phyloP scores from a whole-genome alignment of 2,113 vertebrate species.

The Phalacrocorax aristotelis region DNA sequence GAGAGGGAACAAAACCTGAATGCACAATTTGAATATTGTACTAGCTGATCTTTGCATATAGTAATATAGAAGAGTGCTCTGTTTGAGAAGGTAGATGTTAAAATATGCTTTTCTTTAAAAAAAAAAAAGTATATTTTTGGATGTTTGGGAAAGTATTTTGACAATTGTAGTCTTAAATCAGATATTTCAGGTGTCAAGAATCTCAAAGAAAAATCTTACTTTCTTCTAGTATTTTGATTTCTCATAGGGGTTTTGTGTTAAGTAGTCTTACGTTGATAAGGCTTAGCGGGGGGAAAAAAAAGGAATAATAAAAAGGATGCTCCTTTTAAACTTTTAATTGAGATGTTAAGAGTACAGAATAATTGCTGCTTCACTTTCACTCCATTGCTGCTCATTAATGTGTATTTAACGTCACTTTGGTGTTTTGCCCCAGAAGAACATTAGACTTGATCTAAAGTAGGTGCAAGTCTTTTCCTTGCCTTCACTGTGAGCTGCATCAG shows the following conservation, averaged over 20 bases:
- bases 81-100: background rate
- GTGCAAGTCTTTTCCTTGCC: background rate
- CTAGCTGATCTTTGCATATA: background rate
- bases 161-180: background rate
- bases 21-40: background rate
- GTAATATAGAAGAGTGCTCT: background rate
- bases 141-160: constrained; percentile 47
- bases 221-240: constrained; percentile 4
- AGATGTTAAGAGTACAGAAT: background rate
- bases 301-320: background rate
- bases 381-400: constrained; percentile 18
- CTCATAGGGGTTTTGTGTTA: background rate
- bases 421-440: background rate
- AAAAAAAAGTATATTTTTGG: constrained; percentile 57
- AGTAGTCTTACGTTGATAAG: background rate
- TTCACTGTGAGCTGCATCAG: background rate
- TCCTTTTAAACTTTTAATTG: background rate
- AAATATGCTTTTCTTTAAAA: constrained; percentile 11
- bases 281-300: background rate
- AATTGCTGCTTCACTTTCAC: constrained; percentile 29
- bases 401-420: background rate
- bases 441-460: background rate
- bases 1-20: constrained; percentile 4
- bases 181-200: background rate
- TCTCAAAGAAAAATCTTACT: background rate